Evolutionary conservation across 1,140 invertebrate genomes (phyloP).

Genomic region (Callitettix versicolor): DNA sequence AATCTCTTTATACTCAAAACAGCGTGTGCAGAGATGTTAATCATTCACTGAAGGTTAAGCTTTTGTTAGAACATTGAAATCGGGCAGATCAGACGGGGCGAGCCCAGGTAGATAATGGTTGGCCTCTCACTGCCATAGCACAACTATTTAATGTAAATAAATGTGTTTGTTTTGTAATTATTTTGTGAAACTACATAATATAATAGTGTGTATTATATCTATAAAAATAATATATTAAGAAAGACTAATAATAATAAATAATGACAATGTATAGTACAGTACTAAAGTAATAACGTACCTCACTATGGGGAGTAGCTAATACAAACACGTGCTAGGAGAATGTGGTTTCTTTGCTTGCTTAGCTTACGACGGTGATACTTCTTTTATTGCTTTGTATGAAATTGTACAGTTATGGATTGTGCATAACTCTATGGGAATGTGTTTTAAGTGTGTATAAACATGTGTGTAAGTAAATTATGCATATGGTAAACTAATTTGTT

Average conservation of each 20-base stretch:
- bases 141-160: slow-evolving; percentile 19
- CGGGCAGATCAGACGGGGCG: slow-evolving; percentile 1
- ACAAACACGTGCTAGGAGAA: background rate
- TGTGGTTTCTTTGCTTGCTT: too few species aligned
- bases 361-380: too few species aligned
- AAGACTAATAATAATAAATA: slow-evolving; percentile 17
- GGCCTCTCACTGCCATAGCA: slow-evolving; percentile 26
- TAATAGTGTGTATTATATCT: slow-evolving; percentile 20
- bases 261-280: slow-evolving; percentile 24
- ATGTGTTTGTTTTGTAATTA: slow-evolving; percentile 6
- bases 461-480: too few species aligned
- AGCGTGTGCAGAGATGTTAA: too few species aligned
- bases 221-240: slow-evolving; percentile 18
- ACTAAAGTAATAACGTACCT: slow-evolving; percentile 22
- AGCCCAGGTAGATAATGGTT: slow-evolving; percentile 15
- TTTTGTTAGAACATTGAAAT: background rate
- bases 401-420: too few species aligned
- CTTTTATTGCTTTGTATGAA: too few species aligned
- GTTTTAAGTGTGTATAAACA: too few species aligned
- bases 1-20: too few species aligned
- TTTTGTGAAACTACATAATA: slow-evolving; percentile 16
- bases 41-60: too few species aligned
- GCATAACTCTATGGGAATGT: too few species aligned
- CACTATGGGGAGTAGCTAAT: slow-evolving; percentile 22
- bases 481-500: too few species aligned